Evolutionary conservation across 2,888 invertebrate genomes (phyloP).

Genomic region (Salticus scenicus): DNA sequence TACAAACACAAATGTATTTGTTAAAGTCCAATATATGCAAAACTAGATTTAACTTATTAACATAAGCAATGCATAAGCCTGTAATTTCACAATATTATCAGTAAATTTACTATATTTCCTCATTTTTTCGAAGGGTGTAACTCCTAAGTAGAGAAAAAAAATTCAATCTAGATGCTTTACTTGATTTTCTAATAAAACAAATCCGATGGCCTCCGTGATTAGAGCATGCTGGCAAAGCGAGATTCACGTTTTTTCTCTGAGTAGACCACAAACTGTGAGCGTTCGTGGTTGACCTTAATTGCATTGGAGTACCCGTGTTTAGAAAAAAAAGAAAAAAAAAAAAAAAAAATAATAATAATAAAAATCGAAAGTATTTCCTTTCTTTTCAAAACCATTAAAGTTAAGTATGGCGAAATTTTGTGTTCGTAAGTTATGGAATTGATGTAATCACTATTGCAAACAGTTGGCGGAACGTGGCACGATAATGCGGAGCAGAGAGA

Average conservation of each 20-base stretch:
- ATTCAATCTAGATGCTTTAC: background rate
- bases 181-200: background rate
- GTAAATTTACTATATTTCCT: background rate
- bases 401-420: background rate
- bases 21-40: too few relatives aligned
- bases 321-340: background rate
- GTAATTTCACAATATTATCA: too few relatives aligned
- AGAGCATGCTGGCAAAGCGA: background rate
- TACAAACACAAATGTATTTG: too few relatives aligned
- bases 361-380: background rate
- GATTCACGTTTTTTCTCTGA: background rate
- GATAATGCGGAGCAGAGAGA: too few relatives aligned
- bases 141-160: background rate
- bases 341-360: too few relatives aligned
- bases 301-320: background rate
- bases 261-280: background rate
- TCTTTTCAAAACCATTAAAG: background rate
- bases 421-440: background rate
- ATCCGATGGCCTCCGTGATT: background rate
- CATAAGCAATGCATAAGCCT: too few relatives aligned
- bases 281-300: background rate
- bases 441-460: too few relatives aligned
- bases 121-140: background rate
- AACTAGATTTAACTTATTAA: too few relatives aligned
- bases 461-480: too few relatives aligned